Evolutionary conservation across 2,888 invertebrate species (phyloP).

Genomic region (Pristionchus exspectatus): DNA sequence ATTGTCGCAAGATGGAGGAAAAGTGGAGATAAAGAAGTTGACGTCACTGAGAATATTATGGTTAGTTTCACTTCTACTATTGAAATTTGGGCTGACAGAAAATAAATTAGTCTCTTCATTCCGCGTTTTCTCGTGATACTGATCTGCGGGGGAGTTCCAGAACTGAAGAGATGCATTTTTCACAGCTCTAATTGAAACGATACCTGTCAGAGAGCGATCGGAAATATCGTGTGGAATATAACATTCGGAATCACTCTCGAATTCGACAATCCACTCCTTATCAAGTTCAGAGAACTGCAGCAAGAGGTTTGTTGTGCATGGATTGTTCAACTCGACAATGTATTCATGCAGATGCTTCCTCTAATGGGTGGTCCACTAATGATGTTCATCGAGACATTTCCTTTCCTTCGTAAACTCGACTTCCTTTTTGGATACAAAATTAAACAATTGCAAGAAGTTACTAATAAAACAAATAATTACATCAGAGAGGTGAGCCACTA

Average conservation of each 20-base stretch:
- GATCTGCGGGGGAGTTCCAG: too few relatives aligned
- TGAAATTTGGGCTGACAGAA: too few relatives aligned
- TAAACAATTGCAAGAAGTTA: neutral
- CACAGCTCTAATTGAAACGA: too few relatives aligned
- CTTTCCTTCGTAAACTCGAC: neutral
- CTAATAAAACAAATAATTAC: neutral
- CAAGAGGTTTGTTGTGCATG: neutral
- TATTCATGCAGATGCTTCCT: neutral
- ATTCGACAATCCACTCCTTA: constrained; percentile 26
- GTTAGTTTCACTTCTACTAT: neutral
- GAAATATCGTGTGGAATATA: constrained; percentile 51
- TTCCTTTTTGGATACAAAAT: neutral
- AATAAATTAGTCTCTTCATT: too few relatives aligned
- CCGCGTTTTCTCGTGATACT: too few relatives aligned
- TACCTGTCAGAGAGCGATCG: constrained; percentile 29
- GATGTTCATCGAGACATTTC: neutral
- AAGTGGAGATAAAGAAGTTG: neutral
- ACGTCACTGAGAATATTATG: constrained; percentile 30
- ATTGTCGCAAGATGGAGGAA: constrained; percentile 22
- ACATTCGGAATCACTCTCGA: constrained; percentile 34
- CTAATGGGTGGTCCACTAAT: constrained; percentile 4
- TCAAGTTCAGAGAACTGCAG: constrained; percentile 34
- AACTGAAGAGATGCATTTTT: too few relatives aligned
- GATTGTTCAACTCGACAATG: neutral
- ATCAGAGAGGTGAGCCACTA: neutral